Evolutionary conservation across 2,113 vertebrate species (phyloP), one percentile per base, ranked within the genome.

Genomic region (Chaenogobius annularis): DNA sequence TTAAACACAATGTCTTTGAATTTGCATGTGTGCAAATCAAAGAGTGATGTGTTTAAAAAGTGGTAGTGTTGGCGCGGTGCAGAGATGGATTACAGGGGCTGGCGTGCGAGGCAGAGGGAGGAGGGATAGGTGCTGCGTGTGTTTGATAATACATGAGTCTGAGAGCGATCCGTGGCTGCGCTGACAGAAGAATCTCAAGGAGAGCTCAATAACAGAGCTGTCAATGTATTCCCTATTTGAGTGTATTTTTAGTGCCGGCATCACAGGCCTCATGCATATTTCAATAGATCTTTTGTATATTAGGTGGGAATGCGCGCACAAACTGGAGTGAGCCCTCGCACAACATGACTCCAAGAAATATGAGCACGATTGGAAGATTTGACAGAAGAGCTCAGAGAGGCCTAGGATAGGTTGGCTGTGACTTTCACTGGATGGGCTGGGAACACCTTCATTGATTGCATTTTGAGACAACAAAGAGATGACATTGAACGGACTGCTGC

Each of bases 181-280:
- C 77, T 93, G 91, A 91, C 91, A 90, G 87, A 81, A 85, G 63
- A 88, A 89, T 82, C 92, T 93, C 93, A 94, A 94, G 93, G 93
- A 94, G 92, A 94, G 90, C 93, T 92, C 93, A 94, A 94, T 94
- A 94, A 93, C 93, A 93, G 83, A 90, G 89, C 92, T 94, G 92
- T 93, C 93, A 93, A 94, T 94, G 93, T 92, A 93, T 94, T 93
- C 93, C 92, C 93, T 91, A 89, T 92, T 90, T 93, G 90, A 92
- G 91, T 91, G 90, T 94, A 94, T 94, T 94, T 94, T 94, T 94
- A 94, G 93, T 92, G 85, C 92, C 85, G 88, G 88, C 92, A 92
- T 93, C 92, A 90, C 80, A 80, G 86, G 82, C 87, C 93, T 93
- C 93, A 94, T 94, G 91, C 93, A 94, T 94, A 94, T 94, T 94